These are phyloP conservation scores for Gobiocypris rarus DNA, from an alignment of 2,113 vertebrate genomes.

Conservation along the genomic window DNA sequence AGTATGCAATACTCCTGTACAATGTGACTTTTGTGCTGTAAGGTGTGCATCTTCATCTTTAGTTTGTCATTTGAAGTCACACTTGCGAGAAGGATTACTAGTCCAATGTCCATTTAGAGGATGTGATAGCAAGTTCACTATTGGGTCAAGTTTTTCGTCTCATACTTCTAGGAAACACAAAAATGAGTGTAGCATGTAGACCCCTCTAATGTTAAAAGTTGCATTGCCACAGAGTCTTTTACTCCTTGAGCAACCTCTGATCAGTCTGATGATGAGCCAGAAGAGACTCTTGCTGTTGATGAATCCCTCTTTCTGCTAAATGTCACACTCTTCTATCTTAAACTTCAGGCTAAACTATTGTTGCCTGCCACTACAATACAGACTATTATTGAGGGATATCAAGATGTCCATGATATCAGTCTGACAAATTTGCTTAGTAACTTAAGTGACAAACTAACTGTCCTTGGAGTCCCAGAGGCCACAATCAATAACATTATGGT, in stretches of 20 bases:
- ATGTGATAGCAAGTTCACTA: neutral
- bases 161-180: slow-evolving; percentile 3
- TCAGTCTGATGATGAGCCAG: too few relatives aligned
- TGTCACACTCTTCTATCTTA: slow-evolving; percentile 17
- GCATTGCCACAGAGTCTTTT: too few relatives aligned
- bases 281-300: neutral
- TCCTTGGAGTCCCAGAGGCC: too few relatives aligned
- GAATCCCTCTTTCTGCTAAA: slow-evolving; percentile 3
- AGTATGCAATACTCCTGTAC: neutral
- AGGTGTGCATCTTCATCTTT: neutral
- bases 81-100: neutral
- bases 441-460: slow-evolving; percentile 8
- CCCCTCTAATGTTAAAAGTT: neutral
- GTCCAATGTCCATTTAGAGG: neutral
- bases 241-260: too few relatives aligned
- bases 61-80: neutral
- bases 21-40: neutral
- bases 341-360: slow-evolving; percentile 30
- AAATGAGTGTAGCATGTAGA: slow-evolving; percentile 7
- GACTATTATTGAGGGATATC: neutral
- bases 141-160: slow-evolving; percentile 20
- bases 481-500: slow-evolving; percentile 11
- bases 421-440: neutral
- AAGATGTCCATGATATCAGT: slow-evolving; percentile 7
- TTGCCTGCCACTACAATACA: slow-evolving; percentile 19